These are phyloP conservation scores for Lethenteron reissneri DNA, from an alignment of 2,113 vertebrate species.

Conservation along the genomic window DNA sequence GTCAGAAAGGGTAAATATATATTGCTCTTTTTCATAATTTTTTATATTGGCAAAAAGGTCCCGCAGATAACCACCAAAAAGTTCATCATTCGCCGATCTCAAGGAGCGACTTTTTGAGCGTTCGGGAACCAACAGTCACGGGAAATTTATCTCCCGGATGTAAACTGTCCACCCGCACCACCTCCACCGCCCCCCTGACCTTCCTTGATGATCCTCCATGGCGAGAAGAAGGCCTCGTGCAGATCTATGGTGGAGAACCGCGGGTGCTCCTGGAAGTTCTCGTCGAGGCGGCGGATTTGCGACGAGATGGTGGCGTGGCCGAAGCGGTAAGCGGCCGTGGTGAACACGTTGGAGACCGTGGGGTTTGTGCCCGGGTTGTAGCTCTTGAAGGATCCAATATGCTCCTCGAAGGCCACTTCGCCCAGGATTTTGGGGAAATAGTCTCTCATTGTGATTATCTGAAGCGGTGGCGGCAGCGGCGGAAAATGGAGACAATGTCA, in stretches of 20 bases:
- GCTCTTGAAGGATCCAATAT: slow-evolving; percentile 42
- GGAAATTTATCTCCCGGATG: too few species aligned
- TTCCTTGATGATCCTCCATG: slow-evolving; percentile 67
- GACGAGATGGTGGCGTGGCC: slow-evolving; percentile 55
- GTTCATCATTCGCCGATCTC: too few species aligned
- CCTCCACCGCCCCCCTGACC: slow-evolving; percentile 23
- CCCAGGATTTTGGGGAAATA: slow-evolving; percentile 74
- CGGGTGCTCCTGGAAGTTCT: slow-evolving; percentile 35
- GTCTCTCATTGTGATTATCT: slow-evolving; percentile 73
- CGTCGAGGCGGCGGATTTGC: slow-evolving; percentile 31
- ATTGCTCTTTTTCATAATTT: too few species aligned
- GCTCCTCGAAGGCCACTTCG: slow-evolving; percentile 27
- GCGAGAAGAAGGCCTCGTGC: slow-evolving; percentile 53
- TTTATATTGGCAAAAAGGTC: too few species aligned
- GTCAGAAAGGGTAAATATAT: too few species aligned
- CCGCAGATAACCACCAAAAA: too few species aligned
- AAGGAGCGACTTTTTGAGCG: too few species aligned
- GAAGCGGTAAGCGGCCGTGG: slow-evolving; percentile 83
- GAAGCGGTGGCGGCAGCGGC: slow-evolving; percentile 2
- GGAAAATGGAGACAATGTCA: too few species aligned
- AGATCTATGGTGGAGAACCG: slow-evolving; percentile 31
- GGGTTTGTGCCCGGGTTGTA: slow-evolving; percentile 43
- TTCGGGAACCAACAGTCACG: too few species aligned
- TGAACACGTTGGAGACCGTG: slow-evolving; percentile 55
- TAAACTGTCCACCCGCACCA: too few species aligned